A percentile compares a stretch with the other conserved stretches of the same genome.
phyloP scores from a whole-genome alignment of 2,113 vertebrate genomes.

The Podocnemis expansa region DNA sequence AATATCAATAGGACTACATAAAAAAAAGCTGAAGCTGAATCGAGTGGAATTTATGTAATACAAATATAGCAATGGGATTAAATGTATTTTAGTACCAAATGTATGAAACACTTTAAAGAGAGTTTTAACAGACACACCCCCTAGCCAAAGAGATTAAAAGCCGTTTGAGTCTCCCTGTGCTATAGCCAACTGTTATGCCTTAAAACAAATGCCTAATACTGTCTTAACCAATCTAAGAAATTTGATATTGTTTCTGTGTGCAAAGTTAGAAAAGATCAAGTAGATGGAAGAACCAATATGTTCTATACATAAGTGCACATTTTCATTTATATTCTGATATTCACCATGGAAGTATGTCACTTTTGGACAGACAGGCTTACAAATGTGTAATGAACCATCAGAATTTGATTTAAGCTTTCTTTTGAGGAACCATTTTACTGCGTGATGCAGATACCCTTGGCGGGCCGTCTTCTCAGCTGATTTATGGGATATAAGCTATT shows the following conservation, averaged over 20 bases:
- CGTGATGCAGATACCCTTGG: neutral
- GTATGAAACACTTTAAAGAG: neutral
- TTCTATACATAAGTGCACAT: neutral
- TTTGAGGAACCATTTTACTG: neutral
- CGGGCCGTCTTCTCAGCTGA: neutral
- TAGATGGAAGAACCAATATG: neutral
- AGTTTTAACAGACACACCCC: rapidly evolving
- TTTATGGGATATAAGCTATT: neutral
- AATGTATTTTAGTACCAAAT: constrained; percentile 8
- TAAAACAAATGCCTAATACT: neutral
- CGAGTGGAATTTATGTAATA: constrained; percentile 40
- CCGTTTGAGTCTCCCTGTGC: neutral
- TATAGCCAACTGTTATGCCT: neutral
- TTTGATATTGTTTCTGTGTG: neutral
- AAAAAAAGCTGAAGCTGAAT: constrained; percentile 45
- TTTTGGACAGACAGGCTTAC: neutral
- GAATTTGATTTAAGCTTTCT: neutral
- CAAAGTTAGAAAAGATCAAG: neutral
- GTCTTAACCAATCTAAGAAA: neutral
- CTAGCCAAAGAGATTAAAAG: neutral
- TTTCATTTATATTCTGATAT: neutral
- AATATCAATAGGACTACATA: constrained; percentile 76
- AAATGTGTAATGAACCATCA: neutral
- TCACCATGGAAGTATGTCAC: neutral
- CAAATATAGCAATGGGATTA: constrained; percentile 13